These are phyloP conservation scores for Pharmacophagus antenor DNA, from an alignment of 2,888 invertebrate genomes.

Conservation along the genomic window DNA sequence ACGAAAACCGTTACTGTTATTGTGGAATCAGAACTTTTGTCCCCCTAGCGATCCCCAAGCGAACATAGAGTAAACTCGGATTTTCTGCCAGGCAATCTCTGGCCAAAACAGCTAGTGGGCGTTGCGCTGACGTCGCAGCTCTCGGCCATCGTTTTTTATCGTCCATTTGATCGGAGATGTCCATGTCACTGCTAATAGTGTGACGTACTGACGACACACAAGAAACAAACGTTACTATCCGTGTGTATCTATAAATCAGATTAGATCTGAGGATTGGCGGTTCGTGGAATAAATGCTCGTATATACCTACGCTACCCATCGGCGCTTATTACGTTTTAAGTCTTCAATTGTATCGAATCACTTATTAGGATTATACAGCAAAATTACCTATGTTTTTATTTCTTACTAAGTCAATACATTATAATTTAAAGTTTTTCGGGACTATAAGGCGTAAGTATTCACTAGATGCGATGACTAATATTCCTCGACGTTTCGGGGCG, in stretches of 20 bases:
- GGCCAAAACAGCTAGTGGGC: conserved; percentile 43
- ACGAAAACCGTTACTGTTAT: background rate
- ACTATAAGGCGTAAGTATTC: no score
- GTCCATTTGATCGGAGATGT: conserved; percentile 35
- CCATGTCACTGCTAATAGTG: conserved; percentile 27
- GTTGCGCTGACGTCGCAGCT: conserved; percentile 49
- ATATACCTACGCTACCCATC: background rate
- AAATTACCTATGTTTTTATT: background rate
- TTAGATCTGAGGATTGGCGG: conserved; percentile 2
- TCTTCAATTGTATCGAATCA: background rate
- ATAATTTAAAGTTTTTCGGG: no score
- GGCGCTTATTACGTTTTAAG: background rate
- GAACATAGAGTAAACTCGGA: conserved; percentile 1
- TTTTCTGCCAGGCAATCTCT: conserved; percentile 19
- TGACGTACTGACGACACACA: conserved; percentile 16
- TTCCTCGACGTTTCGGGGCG: no score
- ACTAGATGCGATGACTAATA: no score
- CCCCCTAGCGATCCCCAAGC: conserved; percentile 7
- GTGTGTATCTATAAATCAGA: conserved; percentile 17
- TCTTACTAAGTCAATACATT: no score
- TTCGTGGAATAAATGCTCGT: background rate
- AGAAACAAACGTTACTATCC: conserved; percentile 18
- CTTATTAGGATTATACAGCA: background rate
- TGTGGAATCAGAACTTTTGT: conserved; percentile 1
- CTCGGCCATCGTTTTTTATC: conserved; percentile 49